Percentiles rank a stretch among this genome's conserved stretches.
phyloP scores from a whole-genome alignment of 1,140 invertebrate species.

The Aphelenchoides avenae region DNA sequence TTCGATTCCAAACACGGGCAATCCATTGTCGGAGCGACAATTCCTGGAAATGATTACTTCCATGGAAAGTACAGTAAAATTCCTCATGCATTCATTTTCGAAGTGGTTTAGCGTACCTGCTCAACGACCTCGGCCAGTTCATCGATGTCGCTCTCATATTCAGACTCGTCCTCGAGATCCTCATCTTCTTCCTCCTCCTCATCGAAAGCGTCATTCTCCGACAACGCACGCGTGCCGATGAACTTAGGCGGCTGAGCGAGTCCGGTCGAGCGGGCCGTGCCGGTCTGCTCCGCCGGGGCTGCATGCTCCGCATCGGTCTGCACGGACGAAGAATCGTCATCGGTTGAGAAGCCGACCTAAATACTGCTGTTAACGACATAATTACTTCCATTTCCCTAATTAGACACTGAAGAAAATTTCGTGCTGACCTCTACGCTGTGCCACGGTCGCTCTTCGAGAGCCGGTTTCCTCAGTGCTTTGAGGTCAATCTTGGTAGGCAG shows the following conservation, averaged over 20 bases:
- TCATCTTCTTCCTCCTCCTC: slow-evolving; percentile 41
- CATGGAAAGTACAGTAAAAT: too few species aligned
- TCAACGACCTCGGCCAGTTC: slow-evolving; percentile 58
- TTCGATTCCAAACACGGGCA: too few species aligned
- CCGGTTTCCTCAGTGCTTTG: too few species aligned
- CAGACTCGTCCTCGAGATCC: slow-evolving; percentile 38
- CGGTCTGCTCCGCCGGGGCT: background rate
- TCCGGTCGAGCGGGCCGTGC: slow-evolving; percentile 6
- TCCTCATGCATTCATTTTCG: too few species aligned
- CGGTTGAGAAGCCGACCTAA: slow-evolving; percentile 52
- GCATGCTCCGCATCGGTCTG: background rate
- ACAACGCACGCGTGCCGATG: slow-evolving; percentile 21
- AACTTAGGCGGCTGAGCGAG: slow-evolving; percentile 23
- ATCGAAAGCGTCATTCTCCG: slow-evolving; percentile 23
- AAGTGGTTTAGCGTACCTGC: too few species aligned
- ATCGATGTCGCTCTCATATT: slow-evolving; percentile 56
- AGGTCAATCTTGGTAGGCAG: too few species aligned
- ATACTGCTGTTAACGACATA: background rate
- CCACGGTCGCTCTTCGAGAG: slow-evolving; percentile 47
- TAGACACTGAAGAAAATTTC: slow-evolving; percentile 2
- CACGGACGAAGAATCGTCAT: slow-evolving; percentile 45
- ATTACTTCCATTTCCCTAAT: background rate
- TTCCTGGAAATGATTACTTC: too few species aligned
- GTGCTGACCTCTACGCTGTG: slow-evolving; percentile 46
- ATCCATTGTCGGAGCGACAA: too few species aligned